Percentiles rank a stretch among this genome's conserved stretches.
phyloP scores from a whole-genome alignment of 2,113 vertebrate species.

The Gavia stellata region DNA sequence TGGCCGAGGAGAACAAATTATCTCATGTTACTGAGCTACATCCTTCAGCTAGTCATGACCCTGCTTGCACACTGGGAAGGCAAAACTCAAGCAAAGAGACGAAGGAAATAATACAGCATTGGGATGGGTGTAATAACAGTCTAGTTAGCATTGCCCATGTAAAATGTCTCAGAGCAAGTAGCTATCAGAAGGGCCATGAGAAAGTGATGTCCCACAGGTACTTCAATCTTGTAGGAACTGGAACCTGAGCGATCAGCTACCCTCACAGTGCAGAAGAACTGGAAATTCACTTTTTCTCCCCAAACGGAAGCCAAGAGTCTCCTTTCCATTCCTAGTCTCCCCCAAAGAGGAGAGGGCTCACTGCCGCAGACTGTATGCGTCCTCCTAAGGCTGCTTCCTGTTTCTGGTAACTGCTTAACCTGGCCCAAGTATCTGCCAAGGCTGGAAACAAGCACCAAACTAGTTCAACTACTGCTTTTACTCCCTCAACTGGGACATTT shows the following conservation, averaged over 20 bases:
- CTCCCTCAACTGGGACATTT: neutral
- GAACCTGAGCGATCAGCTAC: neutral
- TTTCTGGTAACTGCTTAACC: neutral
- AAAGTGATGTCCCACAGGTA: neutral
- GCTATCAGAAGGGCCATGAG: neutral
- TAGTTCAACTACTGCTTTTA: neutral
- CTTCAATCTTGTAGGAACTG: neutral
- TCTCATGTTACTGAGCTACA: neutral
- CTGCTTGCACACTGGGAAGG: neutral
- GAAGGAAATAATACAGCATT: neutral
- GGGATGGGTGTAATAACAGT: neutral
- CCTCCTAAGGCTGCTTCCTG: neutral
- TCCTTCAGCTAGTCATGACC: neutral
- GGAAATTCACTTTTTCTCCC: neutral
- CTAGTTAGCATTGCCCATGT: neutral
- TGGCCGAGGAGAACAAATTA: neutral
- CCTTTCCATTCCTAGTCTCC: neutral
- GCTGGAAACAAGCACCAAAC: neutral
- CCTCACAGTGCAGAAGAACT: neutral
- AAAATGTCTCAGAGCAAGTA: neutral
- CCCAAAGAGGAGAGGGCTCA: neutral
- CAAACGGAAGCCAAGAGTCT: neutral
- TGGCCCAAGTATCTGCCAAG: neutral
- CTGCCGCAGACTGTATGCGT: neutral
- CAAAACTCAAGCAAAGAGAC: neutral